Base-by-base conservation (phyloP, 64 coral and sea anemone species). In the Platygyra sinensis region DNA sequence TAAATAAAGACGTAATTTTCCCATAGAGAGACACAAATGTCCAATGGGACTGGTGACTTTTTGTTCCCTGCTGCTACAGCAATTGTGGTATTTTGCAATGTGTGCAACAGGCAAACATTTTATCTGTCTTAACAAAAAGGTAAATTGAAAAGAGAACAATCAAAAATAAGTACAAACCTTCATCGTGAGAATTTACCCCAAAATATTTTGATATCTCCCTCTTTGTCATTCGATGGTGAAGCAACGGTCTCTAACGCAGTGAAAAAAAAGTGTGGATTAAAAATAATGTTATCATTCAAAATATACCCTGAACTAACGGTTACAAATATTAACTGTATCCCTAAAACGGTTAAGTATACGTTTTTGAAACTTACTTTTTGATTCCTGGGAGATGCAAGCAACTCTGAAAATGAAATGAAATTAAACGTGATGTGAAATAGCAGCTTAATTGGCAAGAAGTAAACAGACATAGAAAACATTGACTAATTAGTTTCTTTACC, bases 161-260 rank as follows among this genome's bases (percentile, higher is more conserved):
- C 18, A 22, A 67, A 10, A 69, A 11, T 69, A 27, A 25, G 24
- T 3, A 16, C 64, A 33, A 28, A 92, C 90, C 90, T 87, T 87
- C 57, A 72, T 62, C 60, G 52, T 60, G 83, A n/a, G 90, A 87
- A 76, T 59, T 86, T 9, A 52, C 82, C 32, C 90, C 90, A 80
- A 92, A 92, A 67, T 87, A 87, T 24, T 76, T 69, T 33, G 59
- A 24, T 24, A 92, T 71, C 27, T 92, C 90, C 64, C 90, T 75
- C 50, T 78, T 92, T 5, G 82, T 92, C 90, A 92, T 92, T 59
- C 76, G 82, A 65, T 92, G 90, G 49, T 92, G 90, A 12, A 92
- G 75, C 7, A 74, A 24, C 0, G 62, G 36, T 28, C 15, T 39
- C 81, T 85, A 52, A 15, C 11, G 52, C 1, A 15, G 1, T 50